Conservation (phyloP, 2,888 invertebrate species). For the Heterodera filipjevi region DNA sequence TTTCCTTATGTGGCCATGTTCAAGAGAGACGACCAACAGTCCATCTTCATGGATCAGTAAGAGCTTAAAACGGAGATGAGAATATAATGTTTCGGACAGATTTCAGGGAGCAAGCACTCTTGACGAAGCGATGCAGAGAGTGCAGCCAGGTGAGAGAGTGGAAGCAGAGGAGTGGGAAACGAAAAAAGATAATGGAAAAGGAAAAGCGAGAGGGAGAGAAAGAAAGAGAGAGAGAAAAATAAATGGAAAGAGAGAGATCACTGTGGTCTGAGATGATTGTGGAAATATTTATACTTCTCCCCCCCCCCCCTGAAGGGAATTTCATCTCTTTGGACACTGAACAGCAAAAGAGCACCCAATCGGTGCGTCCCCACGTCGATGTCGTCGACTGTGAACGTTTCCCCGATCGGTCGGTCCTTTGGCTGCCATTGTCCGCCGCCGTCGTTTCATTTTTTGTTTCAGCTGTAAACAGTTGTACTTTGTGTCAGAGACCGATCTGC, state of each 20-base stretch:
- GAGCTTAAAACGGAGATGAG: constrained; percentile 9
- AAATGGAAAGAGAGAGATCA: background rate
- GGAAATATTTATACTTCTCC: too few species aligned
- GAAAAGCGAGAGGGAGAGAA: background rate
- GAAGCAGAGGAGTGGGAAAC: background rate
- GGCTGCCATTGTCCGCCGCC: background rate
- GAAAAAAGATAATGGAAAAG: background rate
- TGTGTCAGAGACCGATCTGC: constrained; percentile 64
- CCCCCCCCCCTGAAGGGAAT: background rate
- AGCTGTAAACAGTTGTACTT: constrained; percentile 61
- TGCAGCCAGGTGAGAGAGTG: constrained; percentile 35
- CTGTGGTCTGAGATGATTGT: too few species aligned
- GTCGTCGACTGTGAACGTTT: constrained; percentile 54
- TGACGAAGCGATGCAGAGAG: constrained; percentile 41
- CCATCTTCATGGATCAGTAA: constrained; percentile 60
- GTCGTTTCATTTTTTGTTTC: constrained; percentile 14
- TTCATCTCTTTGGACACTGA: constrained; percentile 32
- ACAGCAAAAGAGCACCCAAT: constrained; percentile 36
- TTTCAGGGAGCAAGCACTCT: constrained; percentile 31
- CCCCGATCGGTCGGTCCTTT: constrained; percentile 49
- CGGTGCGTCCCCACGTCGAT: constrained; percentile 47
- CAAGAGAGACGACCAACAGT: constrained; percentile 61
- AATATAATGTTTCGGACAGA: constrained; percentile 3
- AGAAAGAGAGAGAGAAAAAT: background rate
- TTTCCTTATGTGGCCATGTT: constrained; percentile 61